Evolutionary conservation across 2,888 invertebrate genomes (phyloP).

Genomic region (Microctonus hyperodae): DNA sequence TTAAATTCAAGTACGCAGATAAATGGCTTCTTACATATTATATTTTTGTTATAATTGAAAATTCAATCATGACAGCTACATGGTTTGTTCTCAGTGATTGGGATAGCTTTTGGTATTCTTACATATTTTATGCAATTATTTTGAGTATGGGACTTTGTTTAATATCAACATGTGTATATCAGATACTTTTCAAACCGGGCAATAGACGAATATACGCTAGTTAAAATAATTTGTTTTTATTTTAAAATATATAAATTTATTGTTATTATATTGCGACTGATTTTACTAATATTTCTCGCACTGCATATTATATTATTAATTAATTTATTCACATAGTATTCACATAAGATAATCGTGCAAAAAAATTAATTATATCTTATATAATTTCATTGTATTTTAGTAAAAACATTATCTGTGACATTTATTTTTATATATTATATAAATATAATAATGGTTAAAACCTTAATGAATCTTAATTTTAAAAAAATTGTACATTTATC

Average conservation of each 20-base stretch:
- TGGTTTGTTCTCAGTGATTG: conserved; percentile 71
- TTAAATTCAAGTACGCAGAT: conserved; percentile 77
- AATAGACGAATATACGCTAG: conserved; percentile 52
- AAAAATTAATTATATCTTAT: neutral
- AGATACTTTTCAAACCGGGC: conserved; percentile 55
- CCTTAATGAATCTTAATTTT: neutral
- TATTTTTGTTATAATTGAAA: conserved; percentile 72
- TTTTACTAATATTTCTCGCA: neutral
- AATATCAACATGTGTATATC: conserved; percentile 52
- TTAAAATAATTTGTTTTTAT: conserved; percentile 21
- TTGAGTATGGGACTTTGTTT: conserved; percentile 63
- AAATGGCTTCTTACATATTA: conserved; percentile 76
- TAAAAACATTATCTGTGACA: neutral
- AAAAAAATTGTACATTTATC: neutral
- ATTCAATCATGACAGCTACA: conserved; percentile 72
- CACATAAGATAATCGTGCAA: neutral
- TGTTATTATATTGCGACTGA: neutral
- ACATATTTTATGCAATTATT: conserved; percentile 70
- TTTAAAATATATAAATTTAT: neutral
- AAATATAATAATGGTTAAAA: neutral
- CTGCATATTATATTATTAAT: neutral
- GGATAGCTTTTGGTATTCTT: conserved; percentile 76
- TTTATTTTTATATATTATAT: neutral
- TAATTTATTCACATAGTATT: neutral
- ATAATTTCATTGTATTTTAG: neutral